These are phyloP conservation scores for Drosophila orena DNA, from an alignment of 1,140 invertebrate genomes.

Conservation along the genomic window DNA sequence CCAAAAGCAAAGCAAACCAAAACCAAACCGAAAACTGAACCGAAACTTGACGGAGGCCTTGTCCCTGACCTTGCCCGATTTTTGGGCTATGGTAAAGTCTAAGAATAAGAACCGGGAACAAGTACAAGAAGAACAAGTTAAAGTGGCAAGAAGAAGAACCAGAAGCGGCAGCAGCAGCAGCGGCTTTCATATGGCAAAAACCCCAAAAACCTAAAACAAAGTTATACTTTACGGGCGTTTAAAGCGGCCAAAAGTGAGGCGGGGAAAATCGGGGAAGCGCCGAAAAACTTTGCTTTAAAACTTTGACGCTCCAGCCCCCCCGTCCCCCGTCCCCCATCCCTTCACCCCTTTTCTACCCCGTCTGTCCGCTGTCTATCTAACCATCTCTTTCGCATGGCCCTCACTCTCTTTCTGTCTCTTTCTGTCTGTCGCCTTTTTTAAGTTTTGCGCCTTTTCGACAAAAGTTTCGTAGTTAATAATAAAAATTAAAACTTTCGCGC, in stretches of 20 bases:
- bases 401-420: conserved; percentile 3
- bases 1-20: conserved; percentile 11
- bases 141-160: conserved; percentile 48
- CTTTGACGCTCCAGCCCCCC: conserved; percentile 54
- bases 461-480: conserved; percentile 83
- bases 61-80: conserved; percentile 81
- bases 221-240: conserved; percentile 79
- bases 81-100: conserved; percentile 73
- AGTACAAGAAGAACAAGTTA: conserved; percentile 54
- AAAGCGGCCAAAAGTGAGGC: conserved; percentile 45
- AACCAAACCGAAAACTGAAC: conserved; percentile 25
- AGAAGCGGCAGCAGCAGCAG: conserved; percentile 27
- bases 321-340: background rate
- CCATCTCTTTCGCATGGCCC: conserved; percentile 28
- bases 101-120: conserved; percentile 54
- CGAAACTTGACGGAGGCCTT: conserved; percentile 42
- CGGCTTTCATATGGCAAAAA: conserved; percentile 49
- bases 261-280: conserved; percentile 32
- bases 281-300: conserved; percentile 83
- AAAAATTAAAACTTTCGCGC: conserved; percentile 84
- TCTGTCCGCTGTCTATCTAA: conserved; percentile 64
- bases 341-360: conserved; percentile 50
- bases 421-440: conserved; percentile 74
- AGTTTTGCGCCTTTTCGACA: conserved; percentile 71
- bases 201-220: conserved; percentile 83